Conservation (phyloP, 2,888 invertebrate species). For the Drosophila nr. perissopoda region DNA sequence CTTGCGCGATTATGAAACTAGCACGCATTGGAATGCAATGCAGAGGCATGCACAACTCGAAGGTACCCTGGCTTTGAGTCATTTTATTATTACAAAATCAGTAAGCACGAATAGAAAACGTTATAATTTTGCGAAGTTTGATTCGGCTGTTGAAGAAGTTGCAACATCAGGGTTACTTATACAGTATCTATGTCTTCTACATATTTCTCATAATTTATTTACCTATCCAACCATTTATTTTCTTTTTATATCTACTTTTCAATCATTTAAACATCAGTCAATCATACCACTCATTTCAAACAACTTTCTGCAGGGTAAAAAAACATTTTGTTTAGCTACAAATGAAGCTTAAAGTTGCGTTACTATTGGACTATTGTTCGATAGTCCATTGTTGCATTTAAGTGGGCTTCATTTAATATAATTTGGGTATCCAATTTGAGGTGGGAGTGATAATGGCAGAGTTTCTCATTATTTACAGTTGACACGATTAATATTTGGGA, state of each 20-base stretch:
- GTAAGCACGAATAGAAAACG: no score
- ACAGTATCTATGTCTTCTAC: no score
- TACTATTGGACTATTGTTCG: slow-evolving; percentile 14
- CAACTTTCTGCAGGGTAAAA: background rate
- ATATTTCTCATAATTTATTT: fast-evolving
- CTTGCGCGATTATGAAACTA: slow-evolving; percentile 41
- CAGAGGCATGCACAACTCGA: slow-evolving; percentile 4
- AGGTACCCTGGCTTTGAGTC: slow-evolving; percentile 15
- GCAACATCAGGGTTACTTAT: no score
- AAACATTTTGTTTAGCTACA: background rate
- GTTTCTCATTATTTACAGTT: slow-evolving; percentile 6
- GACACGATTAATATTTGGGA: background rate
- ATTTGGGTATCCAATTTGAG: slow-evolving; percentile 8
- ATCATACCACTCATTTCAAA: background rate
- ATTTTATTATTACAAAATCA: no score
- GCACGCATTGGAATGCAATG: slow-evolving; percentile 2
- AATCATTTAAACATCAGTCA: background rate
- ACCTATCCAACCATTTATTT: no score
- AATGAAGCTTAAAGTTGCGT: slow-evolving; percentile 12
- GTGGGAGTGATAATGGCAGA: background rate
- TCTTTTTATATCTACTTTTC: no score
- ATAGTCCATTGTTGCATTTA: slow-evolving; percentile 18
- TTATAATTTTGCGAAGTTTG: fast-evolving
- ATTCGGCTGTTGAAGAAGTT: no score
- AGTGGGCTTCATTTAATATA: slow-evolving; percentile 19